Conservation (phyloP, 1,140 invertebrate species). For the Microplitis mediator region DNA sequence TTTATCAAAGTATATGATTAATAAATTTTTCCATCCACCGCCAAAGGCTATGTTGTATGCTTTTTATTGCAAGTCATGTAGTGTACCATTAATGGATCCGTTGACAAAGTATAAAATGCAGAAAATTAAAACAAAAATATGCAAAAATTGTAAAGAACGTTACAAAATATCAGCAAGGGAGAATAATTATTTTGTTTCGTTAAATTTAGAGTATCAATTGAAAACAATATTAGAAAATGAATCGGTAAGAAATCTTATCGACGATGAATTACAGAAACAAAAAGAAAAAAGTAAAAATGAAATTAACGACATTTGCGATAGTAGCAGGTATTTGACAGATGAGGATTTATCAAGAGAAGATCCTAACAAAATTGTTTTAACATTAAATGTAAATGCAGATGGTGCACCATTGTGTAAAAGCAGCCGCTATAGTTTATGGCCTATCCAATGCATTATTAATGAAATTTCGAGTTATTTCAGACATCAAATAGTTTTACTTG, state of each 20-base stretch:
- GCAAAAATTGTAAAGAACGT: constrained; percentile 17
- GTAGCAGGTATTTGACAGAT: constrained; percentile 22
- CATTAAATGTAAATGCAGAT: constrained; percentile 36
- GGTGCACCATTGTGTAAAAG: constrained; percentile 26
- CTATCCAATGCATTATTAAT: constrained; percentile 30
- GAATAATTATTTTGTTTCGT: constrained; percentile 29
- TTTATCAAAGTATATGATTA: constrained; percentile 24
- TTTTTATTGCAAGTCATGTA: constrained; percentile 31
- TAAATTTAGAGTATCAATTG: constrained; percentile 32
- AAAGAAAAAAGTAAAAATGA: background rate
- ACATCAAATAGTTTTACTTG: constrained; percentile 31
- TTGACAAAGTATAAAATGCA: constrained; percentile 10
- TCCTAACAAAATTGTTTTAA: constrained; percentile 23
- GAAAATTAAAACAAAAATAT: constrained; percentile 11
- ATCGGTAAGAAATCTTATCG: constrained; percentile 6
- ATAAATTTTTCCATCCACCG: constrained; percentile 28
- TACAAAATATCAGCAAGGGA: constrained; percentile 19
- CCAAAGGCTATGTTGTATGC: constrained; percentile 19
- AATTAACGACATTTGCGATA: constrained; percentile 25
- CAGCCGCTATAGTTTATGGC: constrained; percentile 30
- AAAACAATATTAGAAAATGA: constrained; percentile 22
- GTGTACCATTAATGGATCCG: constrained; percentile 18
- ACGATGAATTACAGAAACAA: constrained; percentile 12
- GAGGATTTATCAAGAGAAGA: constrained; percentile 18
- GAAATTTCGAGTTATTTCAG: constrained; percentile 31